Percentiles rank a stretch among this genome's conserved stretches.
These are phyloP conservation scores for Brachyptera putata DNA, from an alignment of 2,888 invertebrate genomes.

Conservation along the genomic window DNA sequence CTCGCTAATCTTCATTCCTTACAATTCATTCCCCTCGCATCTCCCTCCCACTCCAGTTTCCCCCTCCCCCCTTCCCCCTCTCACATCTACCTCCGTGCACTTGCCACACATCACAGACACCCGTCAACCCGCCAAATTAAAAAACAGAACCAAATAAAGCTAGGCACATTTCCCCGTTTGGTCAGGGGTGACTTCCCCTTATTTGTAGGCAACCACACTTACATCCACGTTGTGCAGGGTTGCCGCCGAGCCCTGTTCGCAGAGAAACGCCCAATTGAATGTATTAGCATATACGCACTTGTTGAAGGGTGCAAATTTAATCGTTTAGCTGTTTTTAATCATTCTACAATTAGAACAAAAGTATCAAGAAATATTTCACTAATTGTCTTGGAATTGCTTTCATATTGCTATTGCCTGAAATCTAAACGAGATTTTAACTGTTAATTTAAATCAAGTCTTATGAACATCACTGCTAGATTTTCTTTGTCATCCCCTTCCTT, in stretches of 20 bases:
- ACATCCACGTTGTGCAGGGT: conserved; percentile 26
- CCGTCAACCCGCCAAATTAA: conserved; percentile 9
- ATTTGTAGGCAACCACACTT: conserved; percentile 26
- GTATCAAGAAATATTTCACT: too few species aligned
- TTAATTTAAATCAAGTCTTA: too few species aligned
- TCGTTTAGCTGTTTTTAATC: background rate
- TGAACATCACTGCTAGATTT: too few species aligned
- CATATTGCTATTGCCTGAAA: too few species aligned
- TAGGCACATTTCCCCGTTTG: background rate
- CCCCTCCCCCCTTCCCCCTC: background rate
- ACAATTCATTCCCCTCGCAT: conserved; percentile 4
- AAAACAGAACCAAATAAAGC: background rate
- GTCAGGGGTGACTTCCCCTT: conserved; percentile 18
- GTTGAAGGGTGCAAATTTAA: background rate
- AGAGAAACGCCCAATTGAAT: background rate
- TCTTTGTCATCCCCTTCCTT: too few species aligned
- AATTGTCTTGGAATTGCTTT: too few species aligned
- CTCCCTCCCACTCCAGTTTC: background rate
- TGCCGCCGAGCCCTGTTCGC: conserved; percentile 11
- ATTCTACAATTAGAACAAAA: background rate
- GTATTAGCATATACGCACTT: background rate
- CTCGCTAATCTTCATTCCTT: conserved; percentile 22
- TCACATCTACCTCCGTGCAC: background rate
- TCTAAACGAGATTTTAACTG: too few species aligned
- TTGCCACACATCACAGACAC: background rate